Evolutionary conservation across 2,797 vertebrate species (phyloP), one percentile per base, ranked within the genome.

Genomic region (Anabacerthia variegaticeps): DNA sequence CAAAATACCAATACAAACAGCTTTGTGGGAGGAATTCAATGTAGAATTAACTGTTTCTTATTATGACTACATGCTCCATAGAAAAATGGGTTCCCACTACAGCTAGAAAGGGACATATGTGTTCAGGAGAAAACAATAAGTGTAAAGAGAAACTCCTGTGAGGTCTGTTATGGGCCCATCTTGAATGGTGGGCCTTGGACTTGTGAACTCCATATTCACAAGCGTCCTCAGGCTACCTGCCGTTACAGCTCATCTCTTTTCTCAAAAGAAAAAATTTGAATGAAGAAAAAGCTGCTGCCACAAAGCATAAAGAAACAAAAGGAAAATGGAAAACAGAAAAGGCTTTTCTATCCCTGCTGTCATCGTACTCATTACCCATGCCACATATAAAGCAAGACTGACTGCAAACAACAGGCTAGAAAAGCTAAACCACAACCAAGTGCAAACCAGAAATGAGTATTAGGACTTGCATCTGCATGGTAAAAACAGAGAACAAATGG

Each of bases 371-470:
- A 83, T 89, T 89, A 85, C 49, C 58, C 90, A 76, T 30, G 48
- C 36, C 77, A 88, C 73, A 52, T 13, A 74, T 6, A 82, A 88
- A 92, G 90, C 55, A 87, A 90, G 78, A 27, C 34, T 74, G 49
- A 85, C 88, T 79, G 61, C 73, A 94, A 94, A 96, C 83, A 95
- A 94, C 68, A 85, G 80, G 55, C 54, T 91, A 61, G 14, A 80
- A 94, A 96, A 95, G 81, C 79, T 76, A 94, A 96, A 90, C 66
- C 89, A 89, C 83, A 91, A 78, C 34, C 73, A 93, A 96, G 24
- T 89, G 52, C 88, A 93, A 91, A 63, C 36, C 82, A 89, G 58
- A 94, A 93, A 89, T 41, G 7, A 82, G 8, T 41, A 75, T 81
- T 62, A 89, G 55, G 85, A 76, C 44, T 91, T 81, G 44, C 32